phyloP scores from a whole-genome alignment of 2,888 invertebrate species.

The Melanophora roralis region DNA sequence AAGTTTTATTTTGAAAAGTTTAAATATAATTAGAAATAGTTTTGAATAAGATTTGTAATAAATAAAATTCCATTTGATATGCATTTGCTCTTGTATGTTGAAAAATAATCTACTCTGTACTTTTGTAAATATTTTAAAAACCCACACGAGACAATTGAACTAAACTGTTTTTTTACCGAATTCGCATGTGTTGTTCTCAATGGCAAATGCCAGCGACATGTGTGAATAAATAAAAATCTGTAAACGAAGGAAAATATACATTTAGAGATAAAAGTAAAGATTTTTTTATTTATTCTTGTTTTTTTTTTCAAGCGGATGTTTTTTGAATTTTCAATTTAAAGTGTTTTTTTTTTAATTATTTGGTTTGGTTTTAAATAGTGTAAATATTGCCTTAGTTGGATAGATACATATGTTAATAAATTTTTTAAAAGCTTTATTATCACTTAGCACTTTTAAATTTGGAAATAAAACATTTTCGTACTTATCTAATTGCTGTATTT shows the following conservation, averaged over 20 bases:
- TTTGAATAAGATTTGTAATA: too few relatives aligned
- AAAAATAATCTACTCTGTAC: not conserved
- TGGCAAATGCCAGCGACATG: conserved; percentile 28
- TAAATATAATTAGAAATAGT: too few relatives aligned
- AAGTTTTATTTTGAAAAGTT: too few relatives aligned
- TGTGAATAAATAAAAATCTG: conserved; percentile 29
- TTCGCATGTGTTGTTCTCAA: conserved; percentile 32
- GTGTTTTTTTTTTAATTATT: conserved; percentile 55
- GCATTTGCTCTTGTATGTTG: conserved; percentile 9
- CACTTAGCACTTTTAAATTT: not conserved
- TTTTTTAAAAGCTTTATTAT: not conserved
- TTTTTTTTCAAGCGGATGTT: conserved; percentile 44
- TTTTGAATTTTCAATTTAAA: conserved; percentile 55
- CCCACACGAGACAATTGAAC: conserved; percentile 51
- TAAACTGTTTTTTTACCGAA: conserved; percentile 3
- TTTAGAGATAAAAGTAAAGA: conserved; percentile 24
- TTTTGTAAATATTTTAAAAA: conserved; percentile 1
- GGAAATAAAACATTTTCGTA: not conserved
- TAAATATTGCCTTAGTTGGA: not conserved
- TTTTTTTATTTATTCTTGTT: conserved; percentile 11
- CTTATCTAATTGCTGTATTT: not conserved
- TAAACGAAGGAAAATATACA: not conserved
- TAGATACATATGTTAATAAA: not conserved
- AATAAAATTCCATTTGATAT: conserved; percentile 38
- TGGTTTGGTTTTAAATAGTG: conserved; percentile 25